Evolutionary conservation across 2,888 invertebrate genomes (phyloP).

Genomic region (Coelogynopora nodosa): DNA sequence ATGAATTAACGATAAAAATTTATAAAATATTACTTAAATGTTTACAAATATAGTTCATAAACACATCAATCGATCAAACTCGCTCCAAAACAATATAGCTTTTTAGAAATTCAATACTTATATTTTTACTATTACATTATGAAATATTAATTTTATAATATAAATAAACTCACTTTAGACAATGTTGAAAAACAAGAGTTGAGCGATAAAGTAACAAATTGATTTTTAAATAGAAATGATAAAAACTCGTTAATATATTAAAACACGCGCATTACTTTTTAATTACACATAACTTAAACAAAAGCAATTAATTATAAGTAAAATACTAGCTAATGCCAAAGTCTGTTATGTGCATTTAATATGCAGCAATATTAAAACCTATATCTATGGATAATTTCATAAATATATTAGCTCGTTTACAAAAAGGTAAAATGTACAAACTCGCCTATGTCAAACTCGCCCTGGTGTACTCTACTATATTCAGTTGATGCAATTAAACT

Average conservation of each 20-base stretch:
- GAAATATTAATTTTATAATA: slow-evolving; percentile 11
- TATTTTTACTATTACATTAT: slow-evolving; percentile 12
- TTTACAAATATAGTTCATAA: slow-evolving; percentile 4
- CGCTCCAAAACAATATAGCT: slow-evolving; percentile 1
- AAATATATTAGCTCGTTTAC: background rate
- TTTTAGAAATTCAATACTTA: background rate
- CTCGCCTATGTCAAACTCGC: background rate
- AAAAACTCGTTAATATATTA: background rate
- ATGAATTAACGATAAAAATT: background rate
- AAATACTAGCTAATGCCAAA: background rate
- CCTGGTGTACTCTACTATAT: background rate
- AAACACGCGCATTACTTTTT: background rate
- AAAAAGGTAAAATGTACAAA: slow-evolving; percentile 10
- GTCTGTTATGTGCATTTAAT: background rate
- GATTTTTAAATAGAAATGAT: background rate
- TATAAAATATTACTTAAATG: background rate
- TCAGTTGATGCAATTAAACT: background rate
- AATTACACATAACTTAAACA: background rate
- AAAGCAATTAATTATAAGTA: background rate
- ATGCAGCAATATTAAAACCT: slow-evolving; percentile 10
- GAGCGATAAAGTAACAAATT: background rate
- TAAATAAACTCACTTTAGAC: background rate
- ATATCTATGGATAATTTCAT: background rate
- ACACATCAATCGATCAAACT: background rate
- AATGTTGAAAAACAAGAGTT: background rate